Percentiles rank a stretch among this genome's conserved stretches.
Evolutionary conservation across 1,140 invertebrate genomes (phyloP).

Genomic region (Drosophila sp.): DNA sequence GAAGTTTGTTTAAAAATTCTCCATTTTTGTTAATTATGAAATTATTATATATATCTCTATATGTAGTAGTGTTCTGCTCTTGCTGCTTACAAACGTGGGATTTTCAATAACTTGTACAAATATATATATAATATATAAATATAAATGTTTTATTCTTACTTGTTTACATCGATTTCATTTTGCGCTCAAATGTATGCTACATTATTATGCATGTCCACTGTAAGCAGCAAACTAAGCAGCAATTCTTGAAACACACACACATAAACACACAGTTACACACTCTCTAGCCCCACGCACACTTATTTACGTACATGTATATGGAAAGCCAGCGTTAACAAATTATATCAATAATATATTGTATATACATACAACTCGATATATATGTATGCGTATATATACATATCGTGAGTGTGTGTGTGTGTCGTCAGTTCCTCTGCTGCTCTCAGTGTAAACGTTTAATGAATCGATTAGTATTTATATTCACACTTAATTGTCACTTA

Average conservation of each 20-base stretch:
- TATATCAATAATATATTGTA: conserved; percentile 15
- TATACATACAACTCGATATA: conserved; percentile 16
- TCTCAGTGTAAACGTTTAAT: conserved; percentile 64
- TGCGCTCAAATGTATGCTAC: conserved; percentile 74
- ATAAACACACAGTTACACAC: conserved; percentile 11
- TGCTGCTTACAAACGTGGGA: conserved; percentile 63
- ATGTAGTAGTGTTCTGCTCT: conserved; percentile 47
- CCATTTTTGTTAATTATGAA: conserved; percentile 36
- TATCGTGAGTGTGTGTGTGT: conserved; percentile 34
- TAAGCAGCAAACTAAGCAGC: conserved; percentile 46
- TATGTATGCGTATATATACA: conserved; percentile 37
- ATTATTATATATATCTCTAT: conserved; percentile 26
- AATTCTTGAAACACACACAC: conserved; percentile 11
- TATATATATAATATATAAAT: conserved; percentile 2
- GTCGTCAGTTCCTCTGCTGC: not conserved
- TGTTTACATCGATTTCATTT: conserved; percentile 23
- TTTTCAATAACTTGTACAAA: not conserved
- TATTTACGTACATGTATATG: conserved; percentile 56
- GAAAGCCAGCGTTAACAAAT: conserved; percentile 74
- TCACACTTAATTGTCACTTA: conserved; percentile 38
- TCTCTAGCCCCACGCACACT: conserved; percentile 10
- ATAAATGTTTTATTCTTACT: conserved; percentile 8
- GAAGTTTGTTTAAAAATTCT: conserved; percentile 27
- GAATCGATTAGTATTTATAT: conserved; percentile 79
- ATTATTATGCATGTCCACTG: conserved; percentile 67